These are phyloP conservation scores for Petrolisthes manimaculis DNA, from an alignment of 2,888 invertebrate species.

Conservation along the genomic window DNA sequence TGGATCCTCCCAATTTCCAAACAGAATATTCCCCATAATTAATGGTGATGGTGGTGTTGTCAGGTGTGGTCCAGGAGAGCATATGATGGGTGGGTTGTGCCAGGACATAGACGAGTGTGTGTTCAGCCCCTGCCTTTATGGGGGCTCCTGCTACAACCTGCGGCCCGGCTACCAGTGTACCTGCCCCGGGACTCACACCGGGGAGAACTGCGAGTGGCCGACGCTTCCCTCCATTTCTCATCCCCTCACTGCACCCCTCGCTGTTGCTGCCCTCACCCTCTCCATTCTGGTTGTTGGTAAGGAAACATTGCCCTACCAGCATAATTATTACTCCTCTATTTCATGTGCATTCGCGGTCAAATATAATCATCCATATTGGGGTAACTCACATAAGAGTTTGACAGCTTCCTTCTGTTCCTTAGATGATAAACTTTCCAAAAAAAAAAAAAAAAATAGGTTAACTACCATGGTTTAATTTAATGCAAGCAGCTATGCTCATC, in stretches of 20 bases:
- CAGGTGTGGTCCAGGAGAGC: constrained; percentile 36
- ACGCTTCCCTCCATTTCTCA: background rate
- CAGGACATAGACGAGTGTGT: constrained; percentile 45
- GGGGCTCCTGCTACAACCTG: constrained; percentile 45
- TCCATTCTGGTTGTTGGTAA: constrained; percentile 39
- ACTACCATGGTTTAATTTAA: too few relatives aligned
- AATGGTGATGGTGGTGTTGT: too few relatives aligned
- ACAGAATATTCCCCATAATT: background rate
- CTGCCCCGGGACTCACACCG: constrained; percentile 35
- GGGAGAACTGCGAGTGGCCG: constrained; percentile 56
- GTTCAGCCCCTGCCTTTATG: constrained; percentile 41
- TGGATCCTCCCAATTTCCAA: background rate
- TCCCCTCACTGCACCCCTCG: constrained; percentile 37
- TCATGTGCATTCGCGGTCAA: too few relatives aligned
- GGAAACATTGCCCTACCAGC: background rate
- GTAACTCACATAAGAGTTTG: too few relatives aligned
- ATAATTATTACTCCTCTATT: background rate
- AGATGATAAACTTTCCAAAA: too few relatives aligned
- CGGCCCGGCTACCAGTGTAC: constrained; percentile 44
- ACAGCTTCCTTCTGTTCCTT: too few relatives aligned
- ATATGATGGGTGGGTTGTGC: constrained; percentile 21
- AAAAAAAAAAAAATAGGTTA: too few relatives aligned
- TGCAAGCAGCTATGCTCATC: too few relatives aligned
- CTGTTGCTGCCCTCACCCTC: constrained; percentile 30
- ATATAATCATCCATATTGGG: too few relatives aligned